Conservation (phyloP, 1,140 invertebrate species). For the Drosophila arizonae region DNA sequence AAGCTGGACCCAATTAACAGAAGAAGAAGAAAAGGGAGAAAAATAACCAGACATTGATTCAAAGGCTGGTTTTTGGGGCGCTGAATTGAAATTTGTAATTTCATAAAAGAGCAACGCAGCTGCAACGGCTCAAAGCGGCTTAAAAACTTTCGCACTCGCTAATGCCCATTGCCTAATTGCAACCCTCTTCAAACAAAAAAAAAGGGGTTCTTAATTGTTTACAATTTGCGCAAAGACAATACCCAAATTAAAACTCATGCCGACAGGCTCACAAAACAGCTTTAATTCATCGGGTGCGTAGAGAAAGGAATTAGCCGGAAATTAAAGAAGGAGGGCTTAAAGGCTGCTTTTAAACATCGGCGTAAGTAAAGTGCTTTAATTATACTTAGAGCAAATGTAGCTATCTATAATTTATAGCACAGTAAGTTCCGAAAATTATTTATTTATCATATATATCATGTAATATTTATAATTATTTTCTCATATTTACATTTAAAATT, state of each 20-base stretch:
- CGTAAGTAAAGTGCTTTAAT: too few species aligned
- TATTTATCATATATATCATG: too few species aligned
- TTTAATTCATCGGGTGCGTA: slow-evolving; percentile 22
- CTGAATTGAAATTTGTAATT: slow-evolving; percentile 53
- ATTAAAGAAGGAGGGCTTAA: too few species aligned
- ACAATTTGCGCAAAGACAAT: slow-evolving; percentile 44
- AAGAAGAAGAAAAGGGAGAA: slow-evolving; percentile 13
- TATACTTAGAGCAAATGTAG: too few species aligned
- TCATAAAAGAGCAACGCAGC: slow-evolving; percentile 53
- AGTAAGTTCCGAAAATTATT: too few species aligned
- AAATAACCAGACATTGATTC: slow-evolving; percentile 34
- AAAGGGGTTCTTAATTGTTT: slow-evolving; percentile 50
- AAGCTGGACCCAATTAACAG: slow-evolving; percentile 47
- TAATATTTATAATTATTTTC: too few species aligned
- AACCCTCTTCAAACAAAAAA: slow-evolving; percentile 28
- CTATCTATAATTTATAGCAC: too few species aligned
- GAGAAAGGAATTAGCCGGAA: neutral
- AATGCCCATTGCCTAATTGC: slow-evolving; percentile 64
- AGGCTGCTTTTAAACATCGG: too few species aligned
- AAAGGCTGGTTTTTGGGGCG: slow-evolving; percentile 18
- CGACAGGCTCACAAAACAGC: slow-evolving; percentile 7
- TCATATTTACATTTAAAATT: too few species aligned
- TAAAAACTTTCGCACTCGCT: slow-evolving; percentile 58
- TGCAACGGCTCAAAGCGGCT: slow-evolving; percentile 59
- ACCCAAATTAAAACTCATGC: slow-evolving; percentile 38